phyloP scores from a whole-genome alignment of 2,797 vertebrate genomes.

The Sphaeramia orbicularis region DNA sequence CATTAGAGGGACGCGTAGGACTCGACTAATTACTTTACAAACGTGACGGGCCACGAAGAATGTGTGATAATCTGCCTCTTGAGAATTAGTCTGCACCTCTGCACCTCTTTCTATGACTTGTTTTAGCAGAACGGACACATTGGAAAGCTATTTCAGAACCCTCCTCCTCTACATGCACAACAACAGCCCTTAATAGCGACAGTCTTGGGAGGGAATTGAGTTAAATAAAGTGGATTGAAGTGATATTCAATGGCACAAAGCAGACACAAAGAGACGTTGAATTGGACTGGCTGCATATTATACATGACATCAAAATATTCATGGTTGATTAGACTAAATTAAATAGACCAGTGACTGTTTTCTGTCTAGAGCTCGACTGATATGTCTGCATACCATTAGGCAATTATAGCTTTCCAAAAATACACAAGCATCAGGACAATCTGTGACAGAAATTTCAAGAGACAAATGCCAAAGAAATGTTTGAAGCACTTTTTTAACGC shows the following conservation, averaged over 20 bases:
- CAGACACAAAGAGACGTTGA: constrained; percentile 21
- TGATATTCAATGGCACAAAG: constrained; percentile 18
- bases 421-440: too few relatives aligned
- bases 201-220: neutral
- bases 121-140: neutral
- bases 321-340: constrained; percentile 42
- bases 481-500: neutral
- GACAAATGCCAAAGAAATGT: too few relatives aligned
- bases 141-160: neutral
- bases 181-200: neutral
- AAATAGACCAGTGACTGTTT: constrained; percentile 33
- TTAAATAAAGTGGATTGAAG: constrained; percentile 24
- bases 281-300: constrained; percentile 12
- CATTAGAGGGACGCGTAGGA: constrained; percentile 50
- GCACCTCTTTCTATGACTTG: constrained; percentile 15
- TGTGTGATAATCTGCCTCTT: constrained; percentile 53
- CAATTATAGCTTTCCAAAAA: too few relatives aligned
- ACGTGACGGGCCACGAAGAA: constrained; percentile 45
- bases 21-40: constrained; percentile 59
- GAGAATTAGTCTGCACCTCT: constrained; percentile 47
- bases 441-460: too few relatives aligned
- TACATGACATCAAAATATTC: constrained; percentile 26
- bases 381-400: too few relatives aligned
- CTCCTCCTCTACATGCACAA: neutral
- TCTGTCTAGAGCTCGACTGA: neutral